Evolutionary conservation across 2,113 vertebrate genomes (phyloP), one percentile per base, ranked within the genome.

Genomic region (Spea multiplicata): DNA sequence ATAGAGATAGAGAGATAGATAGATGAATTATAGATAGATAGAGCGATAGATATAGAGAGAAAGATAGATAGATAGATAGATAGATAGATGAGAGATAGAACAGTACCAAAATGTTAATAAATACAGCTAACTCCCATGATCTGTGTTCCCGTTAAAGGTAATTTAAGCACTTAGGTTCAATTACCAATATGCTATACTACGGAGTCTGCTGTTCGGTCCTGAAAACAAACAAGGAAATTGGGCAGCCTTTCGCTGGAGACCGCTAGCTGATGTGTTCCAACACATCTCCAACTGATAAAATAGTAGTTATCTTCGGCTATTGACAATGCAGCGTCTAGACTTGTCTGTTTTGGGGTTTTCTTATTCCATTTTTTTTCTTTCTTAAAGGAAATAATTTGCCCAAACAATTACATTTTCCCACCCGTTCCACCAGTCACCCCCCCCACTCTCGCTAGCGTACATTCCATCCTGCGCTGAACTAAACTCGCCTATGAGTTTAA

Each of bases 201-300:
- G 67, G 70, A 76, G 65, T 78, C 46, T 61, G 46, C 47, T 72
- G n/a, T 72, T 65, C 44, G 8, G 12, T 49, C 62, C 49, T 46
- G 61, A 8, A 55, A 66, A 30, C 30, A 66, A 73, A 46, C 61
- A 66, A 17, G 30, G n/a, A 44, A n/a, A 64, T 65, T 4, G 10
- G 66, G 52, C 14, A 6, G n/a, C 44, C 69, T 76, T 8, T 83
- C 84, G 86, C 84, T 86, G 86, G 80, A 84, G 89, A 90, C 90
- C 89, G 90, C 90, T 92, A 93, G 84, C 82, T 86, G 88, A 91
- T 91, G 89, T 90, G 91, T 93, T 91, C 89, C 84, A 89, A 93
- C 90, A 93, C 87, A 93, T 89, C 88, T 86, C 10, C 77, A 92
- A 86, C 86, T 66, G 88, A 89, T 86, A 93, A 90, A 88, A 89